Evolutionary conservation across 2,888 invertebrate species (phyloP).

Genomic region (Notodonta dromedarius): DNA sequence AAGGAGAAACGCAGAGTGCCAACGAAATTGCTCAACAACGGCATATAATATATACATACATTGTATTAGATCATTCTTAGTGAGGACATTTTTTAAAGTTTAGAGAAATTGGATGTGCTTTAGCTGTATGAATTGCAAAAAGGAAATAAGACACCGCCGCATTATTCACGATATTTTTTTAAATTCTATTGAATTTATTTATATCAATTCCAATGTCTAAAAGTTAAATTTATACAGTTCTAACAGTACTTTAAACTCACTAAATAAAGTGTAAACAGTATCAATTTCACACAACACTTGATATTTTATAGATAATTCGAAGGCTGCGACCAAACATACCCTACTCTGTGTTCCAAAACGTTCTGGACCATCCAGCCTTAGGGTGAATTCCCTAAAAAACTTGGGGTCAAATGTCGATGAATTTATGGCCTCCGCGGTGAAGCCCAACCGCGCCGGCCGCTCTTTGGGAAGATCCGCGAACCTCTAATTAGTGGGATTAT

Average conservation of each 20-base stretch:
- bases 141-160: no score
- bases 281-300: conserved; percentile 26
- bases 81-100: no score
- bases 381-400: conserved; percentile 79
- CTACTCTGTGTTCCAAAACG: conserved; percentile 59
- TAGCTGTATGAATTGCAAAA: no score
- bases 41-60: no score
- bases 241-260: conserved; percentile 23
- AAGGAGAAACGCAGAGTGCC: no score
- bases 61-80: no score
- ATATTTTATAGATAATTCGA: conserved; percentile 39
- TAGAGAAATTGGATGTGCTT: no score
- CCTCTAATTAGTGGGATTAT: conserved; percentile 83
- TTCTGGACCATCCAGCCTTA: conserved; percentile 63
- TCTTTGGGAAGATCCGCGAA: conserved; percentile 82
- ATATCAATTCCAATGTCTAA: conserved; percentile 15
- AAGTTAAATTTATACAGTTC: conserved; percentile 7
- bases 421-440: conserved; percentile 82
- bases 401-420: conserved; percentile 82
- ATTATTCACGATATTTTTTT: no score
- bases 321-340: conserved; percentile 33
- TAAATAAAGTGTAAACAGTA: conserved; percentile 33
- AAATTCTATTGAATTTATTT: no score
- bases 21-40: no score
- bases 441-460: conserved; percentile 70